These are phyloP conservation scores for Acanthopleura granulata DNA, from an alignment of 2,888 invertebrate species.

Conservation along the genomic window DNA sequence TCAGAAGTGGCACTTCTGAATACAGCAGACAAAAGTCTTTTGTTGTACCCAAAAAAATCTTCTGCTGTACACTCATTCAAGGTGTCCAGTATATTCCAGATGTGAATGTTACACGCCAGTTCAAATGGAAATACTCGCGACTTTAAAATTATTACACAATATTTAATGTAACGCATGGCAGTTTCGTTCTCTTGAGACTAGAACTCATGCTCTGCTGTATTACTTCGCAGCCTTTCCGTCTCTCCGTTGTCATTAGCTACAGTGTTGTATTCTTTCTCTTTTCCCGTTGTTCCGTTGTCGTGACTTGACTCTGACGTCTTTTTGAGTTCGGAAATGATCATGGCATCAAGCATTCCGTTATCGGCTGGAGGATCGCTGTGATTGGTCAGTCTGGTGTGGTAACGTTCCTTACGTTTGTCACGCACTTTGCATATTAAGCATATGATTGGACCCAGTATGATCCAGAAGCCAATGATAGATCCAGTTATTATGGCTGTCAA, in stretches of 20 bases:
- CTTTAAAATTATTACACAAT: too few relatives aligned
- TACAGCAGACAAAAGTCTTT: too few relatives aligned
- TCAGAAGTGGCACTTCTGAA: too few relatives aligned
- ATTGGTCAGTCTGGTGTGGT: constrained; percentile 8
- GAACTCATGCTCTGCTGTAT: not conserved
- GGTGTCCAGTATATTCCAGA: too few relatives aligned
- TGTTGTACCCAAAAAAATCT: too few relatives aligned
- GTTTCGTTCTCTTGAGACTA: not conserved
- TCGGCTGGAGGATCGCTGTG: not conserved
- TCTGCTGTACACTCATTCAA: too few relatives aligned
- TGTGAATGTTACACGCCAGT: too few relatives aligned
- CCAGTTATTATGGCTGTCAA: constrained; percentile 51
- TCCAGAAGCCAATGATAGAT: constrained; percentile 44
- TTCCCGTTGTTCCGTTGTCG: constrained; percentile 8
- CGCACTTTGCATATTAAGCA: constrained; percentile 51
- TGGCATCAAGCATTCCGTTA: constrained; percentile 19
- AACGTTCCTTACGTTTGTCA: constrained; percentile 35
- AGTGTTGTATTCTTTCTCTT: constrained; percentile 13
- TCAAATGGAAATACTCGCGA: too few relatives aligned
- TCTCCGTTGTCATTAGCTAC: constrained; percentile 12
- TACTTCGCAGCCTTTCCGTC: not conserved
- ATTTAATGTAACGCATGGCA: too few relatives aligned
- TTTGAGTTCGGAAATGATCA: constrained; percentile 14
- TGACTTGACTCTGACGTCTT: not conserved
- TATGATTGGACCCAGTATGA: constrained; percentile 54